Percentiles rank a stretch among this genome's conserved stretches.
Conservation (phyloP, 2,113 vertebrate genomes). For the Motacilla alba region DNA sequence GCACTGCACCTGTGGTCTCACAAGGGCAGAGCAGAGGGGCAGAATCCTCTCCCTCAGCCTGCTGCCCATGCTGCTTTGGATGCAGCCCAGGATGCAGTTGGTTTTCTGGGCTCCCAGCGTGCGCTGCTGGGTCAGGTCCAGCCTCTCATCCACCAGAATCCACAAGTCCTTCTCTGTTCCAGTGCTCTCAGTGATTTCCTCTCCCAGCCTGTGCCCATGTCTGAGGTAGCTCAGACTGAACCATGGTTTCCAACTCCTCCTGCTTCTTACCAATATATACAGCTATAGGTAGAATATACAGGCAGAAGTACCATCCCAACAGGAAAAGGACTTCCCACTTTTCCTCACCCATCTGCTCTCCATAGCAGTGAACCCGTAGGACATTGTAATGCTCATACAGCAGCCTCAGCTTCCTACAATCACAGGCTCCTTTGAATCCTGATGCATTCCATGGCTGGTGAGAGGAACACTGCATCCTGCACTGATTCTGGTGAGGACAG, state of each 20-base stretch:
- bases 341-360: not conserved
- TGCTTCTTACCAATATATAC: not conserved
- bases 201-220: not conserved
- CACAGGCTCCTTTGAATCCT: not conserved
- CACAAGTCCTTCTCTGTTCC: not conserved
- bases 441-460: not conserved
- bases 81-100: not conserved
- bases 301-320: not conserved
- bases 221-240: not conserved
- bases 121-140: fast-evolving
- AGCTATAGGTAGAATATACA: not conserved
- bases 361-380: not conserved
- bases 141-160: not conserved
- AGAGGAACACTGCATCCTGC: not conserved
- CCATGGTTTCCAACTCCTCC: not conserved
- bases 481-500: not conserved
- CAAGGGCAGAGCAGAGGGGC: not conserved
- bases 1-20: not conserved
- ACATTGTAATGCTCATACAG: not conserved
- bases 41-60: not conserved
- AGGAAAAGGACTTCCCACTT: not conserved
- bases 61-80: not conserved
- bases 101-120: not conserved
- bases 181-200: not conserved
- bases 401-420: not conserved